These are phyloP conservation scores for Cheilosia soror DNA, from an alignment of 2,888 invertebrate genomes.

Conservation along the genomic window DNA sequence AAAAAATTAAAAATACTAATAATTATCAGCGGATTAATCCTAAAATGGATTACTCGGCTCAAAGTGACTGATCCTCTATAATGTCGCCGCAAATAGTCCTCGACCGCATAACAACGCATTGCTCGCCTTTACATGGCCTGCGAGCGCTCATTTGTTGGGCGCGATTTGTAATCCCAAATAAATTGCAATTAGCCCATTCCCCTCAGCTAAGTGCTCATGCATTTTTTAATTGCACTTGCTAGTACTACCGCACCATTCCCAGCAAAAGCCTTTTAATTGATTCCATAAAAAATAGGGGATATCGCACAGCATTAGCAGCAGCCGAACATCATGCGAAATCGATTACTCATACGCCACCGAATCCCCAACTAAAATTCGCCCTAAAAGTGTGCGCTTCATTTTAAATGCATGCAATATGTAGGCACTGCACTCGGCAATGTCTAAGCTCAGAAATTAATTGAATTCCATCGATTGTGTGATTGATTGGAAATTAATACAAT, in stretches of 20 bases:
- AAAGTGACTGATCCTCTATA: conserved; percentile 40
- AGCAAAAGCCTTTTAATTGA: conserved; percentile 69
- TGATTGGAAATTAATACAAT: conserved; percentile 74
- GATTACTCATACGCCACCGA: conserved; percentile 62
- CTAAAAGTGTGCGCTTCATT: conserved; percentile 32
- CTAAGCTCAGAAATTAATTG: conserved; percentile 74
- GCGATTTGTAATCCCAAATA: conserved; percentile 65
- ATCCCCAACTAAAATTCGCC: conserved; percentile 1
- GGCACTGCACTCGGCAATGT: conserved; percentile 6
- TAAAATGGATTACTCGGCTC: conserved; percentile 14
- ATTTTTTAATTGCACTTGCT: conserved; percentile 66
- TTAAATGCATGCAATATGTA: conserved; percentile 31
- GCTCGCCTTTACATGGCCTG: conserved; percentile 6
- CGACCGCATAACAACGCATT: not conserved
- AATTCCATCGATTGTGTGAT: conserved; percentile 73
- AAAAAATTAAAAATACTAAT: not conserved
- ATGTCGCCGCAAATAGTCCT: conserved; percentile 21
- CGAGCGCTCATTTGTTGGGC: conserved; percentile 8
- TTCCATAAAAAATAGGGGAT: conserved; percentile 59
- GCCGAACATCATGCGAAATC: conserved; percentile 43
- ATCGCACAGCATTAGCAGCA: conserved; percentile 61
- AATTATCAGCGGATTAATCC: conserved; percentile 7
- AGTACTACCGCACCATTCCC: conserved; percentile 32
- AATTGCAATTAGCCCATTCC: conserved; percentile 49
- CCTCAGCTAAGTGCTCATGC: conserved; percentile 18